Evolutionary conservation across 2,797 vertebrate genomes (phyloP).

Genomic region (Lateolabrax maculatus): DNA sequence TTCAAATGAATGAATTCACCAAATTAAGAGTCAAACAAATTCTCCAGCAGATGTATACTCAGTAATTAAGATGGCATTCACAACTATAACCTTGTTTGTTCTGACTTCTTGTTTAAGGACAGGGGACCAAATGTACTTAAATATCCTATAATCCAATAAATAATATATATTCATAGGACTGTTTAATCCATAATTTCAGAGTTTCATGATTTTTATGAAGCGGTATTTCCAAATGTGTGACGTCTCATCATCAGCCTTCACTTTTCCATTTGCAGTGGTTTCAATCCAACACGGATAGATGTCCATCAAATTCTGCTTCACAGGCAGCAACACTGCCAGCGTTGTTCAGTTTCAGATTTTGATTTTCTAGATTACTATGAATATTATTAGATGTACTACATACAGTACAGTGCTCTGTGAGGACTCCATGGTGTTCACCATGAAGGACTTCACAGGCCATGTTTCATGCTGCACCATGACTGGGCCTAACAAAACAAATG

Average conservation of each 20-base stretch:
- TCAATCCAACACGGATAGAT: neutral
- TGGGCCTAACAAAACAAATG: conserved; percentile 31
- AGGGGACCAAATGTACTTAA: neutral
- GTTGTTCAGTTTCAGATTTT: neutral
- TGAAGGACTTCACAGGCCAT: conserved; percentile 2
- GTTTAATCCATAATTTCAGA: too few species aligned
- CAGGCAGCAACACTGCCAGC: neutral
- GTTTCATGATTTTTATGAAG: neutral
- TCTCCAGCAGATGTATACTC: neutral
- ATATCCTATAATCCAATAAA: neutral
- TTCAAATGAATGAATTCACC: neutral
- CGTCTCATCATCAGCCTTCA: conserved; percentile 16
- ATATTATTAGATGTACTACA: too few species aligned
- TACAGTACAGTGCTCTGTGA: conserved; percentile 25
- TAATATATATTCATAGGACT: neutral
- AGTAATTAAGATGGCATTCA: neutral
- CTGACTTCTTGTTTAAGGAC: neutral
- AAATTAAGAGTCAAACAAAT: neutral
- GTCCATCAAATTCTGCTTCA: neutral
- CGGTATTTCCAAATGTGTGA: conserved; percentile 17
- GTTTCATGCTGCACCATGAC: conserved; percentile 28
- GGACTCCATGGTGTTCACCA: conserved; percentile 6
- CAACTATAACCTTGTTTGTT: neutral
- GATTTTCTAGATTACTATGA: conserved; percentile 1
- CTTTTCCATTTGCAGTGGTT: conserved; percentile 18